Percentiles rank a stretch among this genome's conserved stretches.
These are phyloP conservation scores for Gila orcuttii DNA, from an alignment of 2,113 vertebrate genomes.

Conservation along the genomic window DNA sequence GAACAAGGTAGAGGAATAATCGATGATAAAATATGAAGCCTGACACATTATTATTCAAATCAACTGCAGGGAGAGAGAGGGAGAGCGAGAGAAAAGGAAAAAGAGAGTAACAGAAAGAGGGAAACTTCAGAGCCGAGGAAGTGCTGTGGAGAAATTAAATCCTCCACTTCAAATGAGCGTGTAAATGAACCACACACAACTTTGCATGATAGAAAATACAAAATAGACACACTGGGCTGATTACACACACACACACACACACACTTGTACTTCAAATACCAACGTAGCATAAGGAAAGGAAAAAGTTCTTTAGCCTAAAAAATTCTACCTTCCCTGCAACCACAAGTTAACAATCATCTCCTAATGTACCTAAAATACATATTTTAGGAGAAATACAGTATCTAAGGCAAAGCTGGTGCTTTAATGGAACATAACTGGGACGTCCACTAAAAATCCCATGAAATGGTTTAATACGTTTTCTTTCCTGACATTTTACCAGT, in stretches of 20 bases:
- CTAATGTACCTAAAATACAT: neutral
- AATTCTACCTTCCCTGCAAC: neutral
- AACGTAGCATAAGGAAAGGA: neutral
- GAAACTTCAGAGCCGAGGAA: conserved; percentile 17
- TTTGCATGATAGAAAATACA: conserved; percentile 15
- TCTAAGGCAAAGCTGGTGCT: neutral
- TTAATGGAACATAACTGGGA: neutral
- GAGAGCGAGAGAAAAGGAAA: neutral
- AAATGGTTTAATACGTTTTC: neutral
- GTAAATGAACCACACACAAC: conserved; percentile 60
- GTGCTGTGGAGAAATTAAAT: conserved; percentile 62
- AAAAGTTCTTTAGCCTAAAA: neutral
- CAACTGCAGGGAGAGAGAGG: conserved; percentile 4
- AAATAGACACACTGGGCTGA: conserved; percentile 19
- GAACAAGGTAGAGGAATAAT: conserved; percentile 37
- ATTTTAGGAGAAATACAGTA: neutral
- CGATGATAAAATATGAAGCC: neutral
- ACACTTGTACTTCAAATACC: neutral
- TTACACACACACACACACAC: conserved; percentile 18
- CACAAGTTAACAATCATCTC: neutral
- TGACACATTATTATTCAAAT: conserved; percentile 44
- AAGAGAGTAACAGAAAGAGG: neutral
- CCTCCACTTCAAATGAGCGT: conserved; percentile 69
- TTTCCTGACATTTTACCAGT: neutral
- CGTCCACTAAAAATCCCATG: neutral